Conservation (phyloP, 2,797 vertebrate species). For the Hydrolagus colliei region DNA sequence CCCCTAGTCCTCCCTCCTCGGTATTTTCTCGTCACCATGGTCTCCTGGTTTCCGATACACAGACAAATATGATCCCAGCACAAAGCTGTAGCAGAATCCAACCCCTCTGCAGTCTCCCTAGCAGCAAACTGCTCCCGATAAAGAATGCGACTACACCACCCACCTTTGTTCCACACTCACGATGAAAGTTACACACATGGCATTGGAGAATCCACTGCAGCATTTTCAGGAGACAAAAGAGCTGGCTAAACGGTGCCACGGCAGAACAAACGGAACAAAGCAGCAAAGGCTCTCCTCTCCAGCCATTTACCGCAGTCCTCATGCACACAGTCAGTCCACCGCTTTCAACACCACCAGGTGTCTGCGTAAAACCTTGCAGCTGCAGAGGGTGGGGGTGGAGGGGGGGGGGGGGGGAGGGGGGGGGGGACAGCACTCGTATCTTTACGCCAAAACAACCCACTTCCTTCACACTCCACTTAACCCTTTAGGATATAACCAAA, state of each 20-base stretch:
- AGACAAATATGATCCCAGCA: constrained; percentile 13
- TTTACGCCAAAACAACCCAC: constrained; percentile 28
- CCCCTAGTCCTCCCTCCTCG: neutral
- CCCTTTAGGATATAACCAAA: constrained; percentile 8
- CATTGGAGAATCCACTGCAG: constrained; percentile 40
- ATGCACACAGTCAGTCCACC: constrained; percentile 35
- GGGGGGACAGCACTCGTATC: constrained; percentile 18
- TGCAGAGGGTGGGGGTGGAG: constrained; percentile 38
- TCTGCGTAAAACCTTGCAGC: constrained; percentile 52
- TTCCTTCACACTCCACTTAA: constrained; percentile 28
- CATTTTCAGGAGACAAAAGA: constrained; percentile 41
- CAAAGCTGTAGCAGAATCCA: constrained; percentile 2
- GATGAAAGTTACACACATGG: constrained; percentile 38
- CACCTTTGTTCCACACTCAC: constrained; percentile 41
- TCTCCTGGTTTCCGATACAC: constrained; percentile 8
- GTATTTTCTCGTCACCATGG: neutral
- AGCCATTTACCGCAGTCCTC: constrained; percentile 57
- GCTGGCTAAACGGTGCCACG: constrained; percentile 39
- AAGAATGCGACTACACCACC: constrained; percentile 36
- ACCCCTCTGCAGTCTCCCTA: constrained; percentile 18
- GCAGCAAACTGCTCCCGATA: constrained; percentile 11
- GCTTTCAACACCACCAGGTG: constrained; percentile 55
- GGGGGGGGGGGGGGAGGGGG: no score
- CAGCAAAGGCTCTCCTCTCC: constrained; percentile 50
- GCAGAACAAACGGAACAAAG: constrained; percentile 47